Evolutionary conservation across 2,888 invertebrate species (phyloP).

Genomic region (Cataglyphis altisquamis): DNA sequence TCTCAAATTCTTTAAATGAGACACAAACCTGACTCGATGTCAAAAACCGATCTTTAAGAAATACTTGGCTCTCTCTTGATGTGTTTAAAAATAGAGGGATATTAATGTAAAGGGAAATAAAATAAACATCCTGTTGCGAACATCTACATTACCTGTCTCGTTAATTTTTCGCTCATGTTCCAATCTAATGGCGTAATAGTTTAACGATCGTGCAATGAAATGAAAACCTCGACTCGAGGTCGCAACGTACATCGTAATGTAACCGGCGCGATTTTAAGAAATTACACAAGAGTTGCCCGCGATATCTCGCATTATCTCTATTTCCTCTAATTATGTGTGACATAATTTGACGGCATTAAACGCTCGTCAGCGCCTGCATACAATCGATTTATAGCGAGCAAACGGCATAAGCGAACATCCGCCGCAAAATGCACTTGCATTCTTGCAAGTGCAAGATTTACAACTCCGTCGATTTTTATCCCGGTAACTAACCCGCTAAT

Average conservation of each 20-base stretch:
- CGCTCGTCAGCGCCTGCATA: constrained; percentile 28
- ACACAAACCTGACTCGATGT: not conserved
- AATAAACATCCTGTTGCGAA: not conserved
- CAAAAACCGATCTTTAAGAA: not conserved
- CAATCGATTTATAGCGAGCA: constrained; percentile 20
- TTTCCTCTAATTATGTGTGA: constrained; percentile 53
- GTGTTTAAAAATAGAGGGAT: not conserved
- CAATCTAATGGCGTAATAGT: constrained; percentile 32
- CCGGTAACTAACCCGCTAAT: constrained; percentile 24
- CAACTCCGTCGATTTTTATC: constrained; percentile 3
- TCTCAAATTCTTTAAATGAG: not conserved
- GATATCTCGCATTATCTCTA: constrained; percentile 51
- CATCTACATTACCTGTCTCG: constrained; percentile 24
- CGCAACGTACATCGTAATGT: constrained; percentile 29
- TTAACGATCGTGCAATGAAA: constrained; percentile 36
- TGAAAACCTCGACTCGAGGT: constrained; percentile 1
- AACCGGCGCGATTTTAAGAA: constrained; percentile 12
- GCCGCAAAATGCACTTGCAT: constrained; percentile 23
- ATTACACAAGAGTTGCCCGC: constrained; percentile 19
- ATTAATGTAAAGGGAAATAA: not conserved
- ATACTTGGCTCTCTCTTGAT: not conserved
- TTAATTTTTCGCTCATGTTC: constrained; percentile 37
- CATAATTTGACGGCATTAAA: constrained; percentile 51
- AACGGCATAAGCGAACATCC: not conserved
- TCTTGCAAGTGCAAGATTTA: constrained; percentile 22